These are phyloP conservation scores for Polydrusus tereticollis DNA, from an alignment of 2,888 invertebrate genomes.

Conservation along the genomic window DNA sequence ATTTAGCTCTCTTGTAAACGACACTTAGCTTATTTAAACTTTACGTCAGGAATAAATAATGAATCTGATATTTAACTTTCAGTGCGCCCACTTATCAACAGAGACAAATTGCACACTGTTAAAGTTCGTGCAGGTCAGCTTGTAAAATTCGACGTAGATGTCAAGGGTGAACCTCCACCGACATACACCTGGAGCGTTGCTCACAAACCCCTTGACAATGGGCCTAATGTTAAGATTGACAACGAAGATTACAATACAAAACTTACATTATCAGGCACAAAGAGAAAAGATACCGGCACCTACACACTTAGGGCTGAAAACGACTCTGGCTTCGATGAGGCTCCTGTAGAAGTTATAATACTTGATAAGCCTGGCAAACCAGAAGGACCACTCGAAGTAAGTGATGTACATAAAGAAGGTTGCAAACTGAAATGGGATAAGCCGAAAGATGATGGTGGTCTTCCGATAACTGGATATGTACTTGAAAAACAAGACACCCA, in stretches of 20 bases:
- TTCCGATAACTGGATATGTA: constrained; percentile 90
- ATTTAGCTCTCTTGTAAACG: background rate
- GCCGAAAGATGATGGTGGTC: constrained; percentile 95
- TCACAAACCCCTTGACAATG: constrained; percentile 77
- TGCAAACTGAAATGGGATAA: constrained; percentile 95
- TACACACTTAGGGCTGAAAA: constrained; percentile 95
- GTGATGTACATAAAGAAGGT: constrained; percentile 92
- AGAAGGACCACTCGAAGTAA: constrained; percentile 92
- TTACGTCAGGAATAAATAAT: background rate
- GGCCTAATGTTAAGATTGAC: constrained; percentile 81
- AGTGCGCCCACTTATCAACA: constrained; percentile 96
- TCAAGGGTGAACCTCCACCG: constrained; percentile 97
- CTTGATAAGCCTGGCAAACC: constrained; percentile 88
- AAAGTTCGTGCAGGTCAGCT: constrained; percentile 91
- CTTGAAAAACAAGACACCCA: constrained; percentile 95
- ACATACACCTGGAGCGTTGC: constrained; percentile 85
- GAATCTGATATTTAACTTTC: constrained; percentile 56
- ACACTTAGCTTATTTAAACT: background rate
- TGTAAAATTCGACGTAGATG: constrained; percentile 93
- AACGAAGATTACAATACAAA: constrained; percentile 94
- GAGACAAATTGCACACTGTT: constrained; percentile 90
- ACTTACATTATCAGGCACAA: constrained; percentile 83
- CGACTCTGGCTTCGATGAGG: constrained; percentile 93
- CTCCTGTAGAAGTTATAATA: constrained; percentile 91
- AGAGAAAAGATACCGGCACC: constrained; percentile 88